A percentile compares a stretch with the other conserved stretches of the same genome.
Evolutionary conservation across 2,888 invertebrate species (phyloP).

Genomic region (Muscina levida): DNA sequence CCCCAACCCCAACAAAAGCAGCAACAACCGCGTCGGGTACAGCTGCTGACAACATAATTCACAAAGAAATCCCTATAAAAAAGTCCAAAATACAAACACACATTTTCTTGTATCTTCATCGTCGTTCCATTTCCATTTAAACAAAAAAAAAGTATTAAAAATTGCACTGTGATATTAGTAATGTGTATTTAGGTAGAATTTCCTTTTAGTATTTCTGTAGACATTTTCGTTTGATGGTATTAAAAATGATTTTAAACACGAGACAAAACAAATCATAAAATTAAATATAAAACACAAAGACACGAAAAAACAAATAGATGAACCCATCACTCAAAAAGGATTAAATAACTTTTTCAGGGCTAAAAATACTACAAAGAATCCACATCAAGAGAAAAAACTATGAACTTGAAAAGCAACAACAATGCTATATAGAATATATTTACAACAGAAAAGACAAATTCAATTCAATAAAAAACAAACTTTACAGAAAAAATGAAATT

Average conservation of each 20-base stretch:
- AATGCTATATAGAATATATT: constrained; percentile 24
- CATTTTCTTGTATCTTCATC: neutral
- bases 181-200: constrained; percentile 28
- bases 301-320: too few relatives aligned
- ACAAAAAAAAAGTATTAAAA: constrained; percentile 38
- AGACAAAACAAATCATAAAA: constrained; percentile 40
- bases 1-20: too few relatives aligned
- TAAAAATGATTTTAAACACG: constrained; percentile 50
- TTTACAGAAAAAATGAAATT: constrained; percentile 14
- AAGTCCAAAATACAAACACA: constrained; percentile 18
- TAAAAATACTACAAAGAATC: constrained; percentile 42
- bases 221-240: constrained; percentile 42
- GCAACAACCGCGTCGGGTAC: constrained; percentile 40
- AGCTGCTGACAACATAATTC: constrained; percentile 78
- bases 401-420: constrained; percentile 55
- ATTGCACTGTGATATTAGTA: constrained; percentile 33
- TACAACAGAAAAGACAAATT: constrained; percentile 2
- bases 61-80: constrained; percentile 56
- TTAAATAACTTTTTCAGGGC: constrained; percentile 54
- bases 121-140: constrained; percentile 23
- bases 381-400: constrained; percentile 44
- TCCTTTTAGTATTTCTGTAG: constrained; percentile 19
- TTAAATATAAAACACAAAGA: neutral
- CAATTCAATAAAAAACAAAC: constrained; percentile 7
- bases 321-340: constrained; percentile 59